phyloP scores from a whole-genome alignment of 2,888 invertebrate species.

The Oegoconia quadripuncta region DNA sequence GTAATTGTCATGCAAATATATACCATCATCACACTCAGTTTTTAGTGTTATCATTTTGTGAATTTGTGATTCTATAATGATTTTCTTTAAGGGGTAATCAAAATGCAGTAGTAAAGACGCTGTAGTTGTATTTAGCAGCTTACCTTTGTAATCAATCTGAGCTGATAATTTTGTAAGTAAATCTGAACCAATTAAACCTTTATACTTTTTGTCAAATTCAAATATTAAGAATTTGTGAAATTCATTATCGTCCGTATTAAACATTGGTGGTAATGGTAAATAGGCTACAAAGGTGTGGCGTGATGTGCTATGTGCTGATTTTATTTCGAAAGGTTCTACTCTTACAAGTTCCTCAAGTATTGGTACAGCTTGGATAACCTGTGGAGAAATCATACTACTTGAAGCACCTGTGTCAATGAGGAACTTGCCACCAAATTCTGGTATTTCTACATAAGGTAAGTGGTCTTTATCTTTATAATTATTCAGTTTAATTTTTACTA shows the following conservation, averaged over 20 bases:
- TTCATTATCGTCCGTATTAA: slow-evolving; percentile 1
- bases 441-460: slow-evolving; percentile 9
- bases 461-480: background rate
- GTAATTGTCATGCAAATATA: too few species aligned
- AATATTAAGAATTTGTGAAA: slow-evolving; percentile 18
- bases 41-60: too few species aligned
- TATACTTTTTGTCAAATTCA: slow-evolving; percentile 13
- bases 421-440: slow-evolving; percentile 14
- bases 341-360: slow-evolving; percentile 7
- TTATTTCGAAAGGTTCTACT: slow-evolving; percentile 15
- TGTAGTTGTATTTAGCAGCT: slow-evolving; percentile 7
- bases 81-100: slow-evolving; percentile 7
- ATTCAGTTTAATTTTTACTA: too few species aligned
- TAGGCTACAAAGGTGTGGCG: slow-evolving; percentile 11
- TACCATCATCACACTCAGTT: too few species aligned
- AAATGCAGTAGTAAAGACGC: slow-evolving; percentile 14
- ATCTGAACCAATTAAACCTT: slow-evolving; percentile 19
- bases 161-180: slow-evolving; percentile 18
- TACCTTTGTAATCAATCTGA: slow-evolving; percentile 13
- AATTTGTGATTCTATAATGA: too few species aligned
- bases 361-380: slow-evolving; percentile 10
- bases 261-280: slow-evolving; percentile 14
- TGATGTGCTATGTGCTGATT: slow-evolving; percentile 19
- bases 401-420: slow-evolving; percentile 22
- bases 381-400: slow-evolving; percentile 15